A percentile compares a stretch with the other conserved stretches of the same genome.
Evolutionary conservation across 2,113 vertebrate genomes (phyloP).

Genomic region (Rhynchopsitta pachyrhyncha): DNA sequence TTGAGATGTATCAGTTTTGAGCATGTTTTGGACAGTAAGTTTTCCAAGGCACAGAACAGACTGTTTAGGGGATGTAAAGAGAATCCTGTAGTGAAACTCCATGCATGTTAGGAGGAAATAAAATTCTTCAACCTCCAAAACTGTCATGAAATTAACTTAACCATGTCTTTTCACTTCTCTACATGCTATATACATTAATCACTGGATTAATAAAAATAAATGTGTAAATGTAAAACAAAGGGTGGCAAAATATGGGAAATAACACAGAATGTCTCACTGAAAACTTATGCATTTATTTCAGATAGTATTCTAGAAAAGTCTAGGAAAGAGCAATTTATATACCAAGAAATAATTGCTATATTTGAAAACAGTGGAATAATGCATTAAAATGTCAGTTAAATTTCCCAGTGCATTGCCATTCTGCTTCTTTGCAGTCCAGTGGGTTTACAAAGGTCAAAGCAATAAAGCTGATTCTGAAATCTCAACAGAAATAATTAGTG

Average conservation of each 20-base stretch:
- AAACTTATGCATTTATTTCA: neutral
- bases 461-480: slow-evolving; percentile 29
- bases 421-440: neutral
- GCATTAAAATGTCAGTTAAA: slow-evolving; percentile 34
- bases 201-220: neutral
- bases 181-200: neutral
- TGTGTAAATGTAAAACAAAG: neutral
- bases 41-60: neutral
- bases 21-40: neutral
- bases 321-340: neutral
- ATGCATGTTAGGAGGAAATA: neutral
- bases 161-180: neutral
- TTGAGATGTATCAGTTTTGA: neutral
- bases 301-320: neutral
- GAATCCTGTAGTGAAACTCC: neutral
- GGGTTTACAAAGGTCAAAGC: slow-evolving; percentile 39
- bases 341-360: neutral
- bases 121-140: neutral
- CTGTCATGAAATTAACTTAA: neutral
- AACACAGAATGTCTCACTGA: neutral
- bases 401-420: neutral
- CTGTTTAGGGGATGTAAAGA: neutral
- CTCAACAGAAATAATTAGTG: neutral
- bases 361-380: slow-evolving; percentile 51
- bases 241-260: neutral